Percentiles rank a stretch among this genome's conserved stretches.
These are phyloP conservation scores for Endotricha flammealis DNA, from an alignment of 2,888 invertebrate species.

Conservation along the genomic window DNA sequence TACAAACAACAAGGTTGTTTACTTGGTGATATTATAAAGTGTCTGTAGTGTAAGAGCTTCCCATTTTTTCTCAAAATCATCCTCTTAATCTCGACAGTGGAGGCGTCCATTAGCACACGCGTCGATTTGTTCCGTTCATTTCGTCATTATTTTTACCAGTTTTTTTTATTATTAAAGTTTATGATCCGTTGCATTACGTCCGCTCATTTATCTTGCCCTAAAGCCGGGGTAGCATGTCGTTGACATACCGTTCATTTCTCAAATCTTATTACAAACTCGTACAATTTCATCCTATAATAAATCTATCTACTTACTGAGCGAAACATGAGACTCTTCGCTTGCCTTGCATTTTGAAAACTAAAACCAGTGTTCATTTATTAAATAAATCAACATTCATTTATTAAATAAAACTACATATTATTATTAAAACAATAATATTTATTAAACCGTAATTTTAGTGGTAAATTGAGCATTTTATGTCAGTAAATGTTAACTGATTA, in stretches of 20 bases:
- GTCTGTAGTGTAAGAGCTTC: constrained; percentile 1
- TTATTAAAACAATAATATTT: no score
- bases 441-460: not conserved
- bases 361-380: no score
- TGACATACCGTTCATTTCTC: constrained; percentile 68
- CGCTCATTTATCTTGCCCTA: constrained; percentile 59
- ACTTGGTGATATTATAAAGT: not conserved
- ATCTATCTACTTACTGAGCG: constrained; percentile 38
- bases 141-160: constrained; percentile 24
- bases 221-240: constrained; percentile 51
- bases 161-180: constrained; percentile 17
- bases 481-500: constrained; percentile 18
- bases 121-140: constrained; percentile 17
- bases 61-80: constrained; percentile 9
- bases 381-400: no score
- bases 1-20: not conserved
- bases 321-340: constrained; percentile 27
- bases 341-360: not conserved
- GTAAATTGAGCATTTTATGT: constrained; percentile 8
- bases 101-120: constrained; percentile 8
- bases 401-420: no score
- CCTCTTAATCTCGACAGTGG: constrained; percentile 7
- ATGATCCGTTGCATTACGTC: constrained; percentile 48
- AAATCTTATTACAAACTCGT: constrained; percentile 60
- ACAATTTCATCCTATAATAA: constrained; percentile 53